A percentile compares a stretch with the other conserved stretches of the same genome.
phyloP scores from a whole-genome alignment of 2,888 invertebrate species.

The Metellina segmentata region DNA sequence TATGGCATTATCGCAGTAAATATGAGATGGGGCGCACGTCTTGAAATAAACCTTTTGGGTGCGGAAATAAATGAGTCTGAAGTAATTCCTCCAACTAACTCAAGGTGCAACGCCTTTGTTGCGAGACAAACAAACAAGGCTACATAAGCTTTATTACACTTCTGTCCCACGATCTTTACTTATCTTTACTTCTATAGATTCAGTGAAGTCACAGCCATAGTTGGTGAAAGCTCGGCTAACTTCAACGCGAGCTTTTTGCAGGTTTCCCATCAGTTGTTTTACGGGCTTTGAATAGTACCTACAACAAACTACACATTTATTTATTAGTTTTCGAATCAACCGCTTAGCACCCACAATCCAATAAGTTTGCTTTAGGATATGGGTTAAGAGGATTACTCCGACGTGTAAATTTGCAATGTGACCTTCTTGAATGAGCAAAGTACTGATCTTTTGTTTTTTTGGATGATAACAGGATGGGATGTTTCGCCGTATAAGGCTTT shows the following conservation, averaged over 20 bases:
- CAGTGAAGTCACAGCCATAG: constrained; percentile 6
- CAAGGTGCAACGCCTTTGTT: constrained; percentile 8
- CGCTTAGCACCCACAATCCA: too few species aligned
- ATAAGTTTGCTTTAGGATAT: too few species aligned
- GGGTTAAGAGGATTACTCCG: too few species aligned
- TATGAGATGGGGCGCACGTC: neutral
- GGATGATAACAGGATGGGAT: too few species aligned
- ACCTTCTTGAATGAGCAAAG: too few species aligned
- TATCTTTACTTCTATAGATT: neutral
- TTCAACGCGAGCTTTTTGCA: constrained; percentile 5
- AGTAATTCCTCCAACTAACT: constrained; percentile 8
- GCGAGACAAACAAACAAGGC: constrained; percentile 17
- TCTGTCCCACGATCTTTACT: constrained; percentile 6
- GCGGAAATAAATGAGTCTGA: constrained; percentile 5
- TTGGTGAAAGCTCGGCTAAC: constrained; percentile 24
- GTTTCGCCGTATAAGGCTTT: too few species aligned
- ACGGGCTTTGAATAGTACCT: constrained; percentile 15
- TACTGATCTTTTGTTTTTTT: too few species aligned
- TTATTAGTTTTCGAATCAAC: too few species aligned
- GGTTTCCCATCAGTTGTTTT: constrained; percentile 7
- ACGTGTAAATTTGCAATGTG: too few species aligned
- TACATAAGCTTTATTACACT: constrained; percentile 3
- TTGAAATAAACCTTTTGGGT: neutral
- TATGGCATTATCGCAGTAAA: too few species aligned
- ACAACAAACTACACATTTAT: too few species aligned